phyloP scores from a whole-genome alignment of 2,797 vertebrate genomes.

The Cyclura pinguis region DNA sequence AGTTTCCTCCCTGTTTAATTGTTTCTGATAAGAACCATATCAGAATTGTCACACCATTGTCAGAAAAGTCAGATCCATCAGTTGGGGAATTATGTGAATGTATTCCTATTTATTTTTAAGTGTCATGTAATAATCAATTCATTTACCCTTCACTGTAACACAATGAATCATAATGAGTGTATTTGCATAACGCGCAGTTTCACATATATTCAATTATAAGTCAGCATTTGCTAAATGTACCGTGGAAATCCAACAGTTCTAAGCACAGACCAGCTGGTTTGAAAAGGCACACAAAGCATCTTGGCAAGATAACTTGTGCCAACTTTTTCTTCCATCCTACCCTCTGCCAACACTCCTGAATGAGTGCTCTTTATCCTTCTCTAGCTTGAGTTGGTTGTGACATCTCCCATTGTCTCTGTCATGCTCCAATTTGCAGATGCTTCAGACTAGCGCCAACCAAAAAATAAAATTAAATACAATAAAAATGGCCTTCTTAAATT shows the following conservation, averaged over 20 bases:
- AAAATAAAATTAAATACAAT: neutral
- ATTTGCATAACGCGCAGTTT: slow-evolving; percentile 81
- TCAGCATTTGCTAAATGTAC: slow-evolving; percentile 80
- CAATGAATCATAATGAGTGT: slow-evolving; percentile 79
- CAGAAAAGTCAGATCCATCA: slow-evolving; percentile 61
- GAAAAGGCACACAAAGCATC: slow-evolving; percentile 45
- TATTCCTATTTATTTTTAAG: slow-evolving; percentile 80
- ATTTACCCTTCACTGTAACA: slow-evolving; percentile 78
- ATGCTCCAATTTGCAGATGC: neutral
- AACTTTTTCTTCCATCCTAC: neutral
- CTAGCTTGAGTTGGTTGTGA: neutral
- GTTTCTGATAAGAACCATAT: neutral
- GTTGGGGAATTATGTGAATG: slow-evolving; percentile 67
- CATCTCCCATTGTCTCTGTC: neutral
- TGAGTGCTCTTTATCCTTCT: neutral
- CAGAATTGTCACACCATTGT: neutral
- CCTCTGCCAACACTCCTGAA: neutral
- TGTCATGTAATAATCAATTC: slow-evolving; percentile 81
- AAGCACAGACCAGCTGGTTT: slow-evolving; percentile 55
- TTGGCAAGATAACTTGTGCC: neutral
- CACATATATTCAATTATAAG: slow-evolving; percentile 76
- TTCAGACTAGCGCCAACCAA: neutral
- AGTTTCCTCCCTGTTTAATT: slow-evolving; percentile 21
- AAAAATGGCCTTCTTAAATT: neutral
- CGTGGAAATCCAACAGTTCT: slow-evolving; percentile 77